These are phyloP conservation scores for Nymphalis urticae DNA, from an alignment of 2,888 invertebrate genomes.

Conservation along the genomic window DNA sequence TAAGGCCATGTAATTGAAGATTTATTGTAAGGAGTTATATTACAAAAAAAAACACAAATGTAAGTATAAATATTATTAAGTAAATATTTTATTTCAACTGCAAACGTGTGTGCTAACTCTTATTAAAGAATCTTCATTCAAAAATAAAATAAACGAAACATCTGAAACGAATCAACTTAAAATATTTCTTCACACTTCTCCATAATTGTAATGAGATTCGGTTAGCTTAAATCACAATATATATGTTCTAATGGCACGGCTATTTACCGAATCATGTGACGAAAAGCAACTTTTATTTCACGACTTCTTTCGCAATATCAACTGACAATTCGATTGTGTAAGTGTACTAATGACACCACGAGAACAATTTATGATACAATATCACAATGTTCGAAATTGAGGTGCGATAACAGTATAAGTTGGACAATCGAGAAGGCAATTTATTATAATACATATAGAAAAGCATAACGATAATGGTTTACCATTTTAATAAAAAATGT, in stretches of 20 bases:
- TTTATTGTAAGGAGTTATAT: slow-evolving; percentile 12
- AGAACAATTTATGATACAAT: slow-evolving; percentile 51
- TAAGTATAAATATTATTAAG: background rate
- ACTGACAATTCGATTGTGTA: slow-evolving; percentile 55
- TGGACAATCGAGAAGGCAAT: slow-evolving; percentile 28
- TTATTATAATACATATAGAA: slow-evolving; percentile 22
- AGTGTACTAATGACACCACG: slow-evolving; percentile 55
- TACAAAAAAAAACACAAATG: slow-evolving; percentile 22
- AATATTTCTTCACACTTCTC: slow-evolving; percentile 18
- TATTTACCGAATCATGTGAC: slow-evolving; percentile 66
- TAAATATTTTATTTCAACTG: background rate
- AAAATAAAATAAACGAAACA: slow-evolving; percentile 2
- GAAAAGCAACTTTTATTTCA: slow-evolving; percentile 69
- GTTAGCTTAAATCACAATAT: slow-evolving; percentile 13
- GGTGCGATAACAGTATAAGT: slow-evolving; percentile 33
- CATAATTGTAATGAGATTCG: slow-evolving; percentile 15
- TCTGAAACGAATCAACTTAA: slow-evolving; percentile 10
- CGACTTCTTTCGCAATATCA: slow-evolving; percentile 69
- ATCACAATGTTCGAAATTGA: slow-evolving; percentile 27
- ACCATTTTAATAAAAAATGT: background rate
- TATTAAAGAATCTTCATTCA: background rate
- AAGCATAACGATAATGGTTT: slow-evolving; percentile 3
- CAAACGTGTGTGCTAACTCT: background rate
- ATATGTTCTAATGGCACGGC: slow-evolving; percentile 23
- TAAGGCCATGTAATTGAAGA: slow-evolving; percentile 23